Evolutionary conservation across 2,888 invertebrate genomes (phyloP), one percentile per base, ranked within the genome.

Genomic region (Limnephilus rhombicus): DNA sequence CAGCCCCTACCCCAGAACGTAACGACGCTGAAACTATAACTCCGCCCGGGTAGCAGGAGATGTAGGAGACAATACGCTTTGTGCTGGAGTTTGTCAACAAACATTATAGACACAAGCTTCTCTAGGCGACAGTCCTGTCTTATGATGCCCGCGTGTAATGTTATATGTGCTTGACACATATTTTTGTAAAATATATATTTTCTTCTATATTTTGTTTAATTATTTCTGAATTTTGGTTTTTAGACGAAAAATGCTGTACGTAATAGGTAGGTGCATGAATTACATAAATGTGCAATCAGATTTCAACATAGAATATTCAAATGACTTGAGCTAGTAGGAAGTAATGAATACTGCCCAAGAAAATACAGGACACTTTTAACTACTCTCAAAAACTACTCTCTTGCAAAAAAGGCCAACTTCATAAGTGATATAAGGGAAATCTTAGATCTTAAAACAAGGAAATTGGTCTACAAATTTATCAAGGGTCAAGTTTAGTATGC

Each of bases 31-130:
- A 90, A 83, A 68, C 68, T 68, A 24, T 24, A 41, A 85, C 85
- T 34, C 41, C 68, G 29, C 31, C 31, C 29, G 86, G 86, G 49
- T 87, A 24, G 81, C 89, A 83, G 53, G 29, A 83, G 53, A 68
- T n/a, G n/a, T 31, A 13, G 41, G 45, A 92, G 93, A 93, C 93
- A 93, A 93, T 93, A 92, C 92, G 92, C 93, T 92, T 90, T 91
- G 45, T 92, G 91, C 80, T 68, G 53, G 92, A 93, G 93, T 93
- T 93, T 92, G 91, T 92, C 90, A 92, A 92, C 92, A 92, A 90
- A 93, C 93, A 92, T 93, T 93, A 93, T 93, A 91, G 93, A 93
- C 92, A 93, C 90, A 92, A 92, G 90, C 91, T 90, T 89, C 90
- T 82, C 53, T 68, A 37, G 34, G 88, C 34, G 80, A 29, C 88